Evolutionary conservation across 2,888 invertebrate genomes (phyloP).

Genomic region (Zeuzera pyrina): DNA sequence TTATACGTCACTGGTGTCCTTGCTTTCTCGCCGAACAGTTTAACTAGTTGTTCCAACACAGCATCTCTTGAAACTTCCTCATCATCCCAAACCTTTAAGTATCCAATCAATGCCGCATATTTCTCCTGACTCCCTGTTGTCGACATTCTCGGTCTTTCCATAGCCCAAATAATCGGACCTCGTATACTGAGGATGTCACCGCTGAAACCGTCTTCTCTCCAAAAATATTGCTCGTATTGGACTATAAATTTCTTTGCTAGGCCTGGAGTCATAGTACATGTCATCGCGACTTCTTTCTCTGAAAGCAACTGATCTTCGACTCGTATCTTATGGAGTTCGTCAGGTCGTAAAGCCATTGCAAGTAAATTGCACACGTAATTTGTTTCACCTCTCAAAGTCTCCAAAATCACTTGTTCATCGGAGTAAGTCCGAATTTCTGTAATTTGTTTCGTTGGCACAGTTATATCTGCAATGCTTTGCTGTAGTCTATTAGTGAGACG

Average conservation of each 20-base stretch:
- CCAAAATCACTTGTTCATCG: constrained; percentile 45
- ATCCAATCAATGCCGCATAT: constrained; percentile 42
- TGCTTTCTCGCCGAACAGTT: constrained; percentile 49
- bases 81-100: constrained; percentile 29
- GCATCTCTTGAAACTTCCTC: constrained; percentile 26
- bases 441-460: constrained; percentile 34
- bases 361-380: constrained; percentile 52
- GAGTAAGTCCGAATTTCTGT: constrained; percentile 44
- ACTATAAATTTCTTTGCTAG: constrained; percentile 42
- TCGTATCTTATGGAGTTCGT: constrained; percentile 42
- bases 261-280: constrained; percentile 33
- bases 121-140: constrained; percentile 34
- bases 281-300: constrained; percentile 24
- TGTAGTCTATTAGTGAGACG: constrained; percentile 38
- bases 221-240: constrained; percentile 51
- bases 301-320: constrained; percentile 43
- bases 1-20: constrained; percentile 37
- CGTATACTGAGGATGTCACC: constrained; percentile 58
- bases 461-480: constrained; percentile 48
- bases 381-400: constrained; percentile 48
- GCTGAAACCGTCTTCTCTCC: constrained; percentile 48
- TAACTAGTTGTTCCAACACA: constrained; percentile 47
- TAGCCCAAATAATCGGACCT: constrained; percentile 65
- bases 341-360: constrained; percentile 57
- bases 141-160: constrained; percentile 45